phyloP scores from a whole-genome alignment of 2,797 vertebrate genomes.

The Chromobotia macracanthus region DNA sequence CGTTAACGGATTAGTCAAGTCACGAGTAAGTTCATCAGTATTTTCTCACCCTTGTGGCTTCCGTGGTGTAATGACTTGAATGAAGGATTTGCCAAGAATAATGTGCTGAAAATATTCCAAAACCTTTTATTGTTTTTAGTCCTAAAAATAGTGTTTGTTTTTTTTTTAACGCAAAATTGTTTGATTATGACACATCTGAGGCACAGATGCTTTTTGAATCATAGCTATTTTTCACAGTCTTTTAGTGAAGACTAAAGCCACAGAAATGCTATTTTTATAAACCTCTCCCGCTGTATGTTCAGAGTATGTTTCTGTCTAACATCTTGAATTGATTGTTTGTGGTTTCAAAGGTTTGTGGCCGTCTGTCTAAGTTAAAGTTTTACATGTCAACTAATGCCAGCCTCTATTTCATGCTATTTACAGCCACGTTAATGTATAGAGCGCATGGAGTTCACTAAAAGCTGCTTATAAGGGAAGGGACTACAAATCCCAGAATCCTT shows the following conservation, averaged over 20 bases:
- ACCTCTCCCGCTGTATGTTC: conserved; percentile 43
- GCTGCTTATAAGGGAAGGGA: conserved; percentile 30
- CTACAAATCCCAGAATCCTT: conserved; percentile 3
- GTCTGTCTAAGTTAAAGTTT: conserved; percentile 32
- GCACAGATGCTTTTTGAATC: conserved; percentile 11
- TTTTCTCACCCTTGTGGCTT: conserved; percentile 10
- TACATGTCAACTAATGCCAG: conserved; percentile 29
- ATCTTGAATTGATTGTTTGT: conserved; percentile 15
- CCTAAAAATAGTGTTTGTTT: conserved; percentile 23
- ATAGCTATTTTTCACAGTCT: conserved; percentile 25
- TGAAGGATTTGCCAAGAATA: conserved; percentile 48
- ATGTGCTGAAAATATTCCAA: conserved; percentile 27
- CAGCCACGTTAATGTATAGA: background rate
- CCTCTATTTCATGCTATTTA: conserved; percentile 17
- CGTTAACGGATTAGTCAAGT: background rate
- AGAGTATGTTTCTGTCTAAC: conserved; percentile 37
- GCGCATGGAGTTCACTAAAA: background rate
- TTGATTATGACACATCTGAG: conserved; percentile 18
- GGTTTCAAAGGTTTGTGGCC: conserved; percentile 24
- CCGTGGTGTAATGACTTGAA: conserved; percentile 7
- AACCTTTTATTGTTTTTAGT: conserved; percentile 17
- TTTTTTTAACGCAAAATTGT: conserved; percentile 20
- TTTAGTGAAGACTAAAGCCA: conserved; percentile 18
- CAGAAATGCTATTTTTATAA: conserved; percentile 53
- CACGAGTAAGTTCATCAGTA: conserved; percentile 37